Percentiles rank a stretch among this genome's conserved stretches.
These are phyloP conservation scores for Murina feae DNA, from an alignment of 2,113 vertebrate genomes.

Conservation along the genomic window DNA sequence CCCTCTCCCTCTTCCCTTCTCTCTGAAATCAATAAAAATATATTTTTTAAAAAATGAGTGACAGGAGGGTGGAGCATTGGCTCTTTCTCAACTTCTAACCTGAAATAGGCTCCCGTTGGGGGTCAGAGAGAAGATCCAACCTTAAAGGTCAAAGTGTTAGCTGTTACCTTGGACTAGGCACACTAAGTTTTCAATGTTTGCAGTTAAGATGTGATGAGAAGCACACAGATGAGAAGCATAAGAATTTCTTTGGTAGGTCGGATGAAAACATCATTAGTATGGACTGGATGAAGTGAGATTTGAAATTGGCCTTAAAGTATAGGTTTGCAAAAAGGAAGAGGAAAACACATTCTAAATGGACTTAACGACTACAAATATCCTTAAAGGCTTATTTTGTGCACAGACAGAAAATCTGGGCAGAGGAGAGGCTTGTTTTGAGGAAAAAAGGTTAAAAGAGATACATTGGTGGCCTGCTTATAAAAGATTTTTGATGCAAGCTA, in stretches of 20 bases:
- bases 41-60: background rate
- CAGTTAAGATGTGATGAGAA: background rate
- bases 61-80: background rate
- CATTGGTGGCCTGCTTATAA: background rate
- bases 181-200: background rate
- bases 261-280: background rate
- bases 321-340: background rate
- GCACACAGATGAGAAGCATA: too few species aligned
- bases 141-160: background rate
- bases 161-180: background rate
- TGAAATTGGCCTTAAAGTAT: slow-evolving; percentile 5
- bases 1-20: too few species aligned
- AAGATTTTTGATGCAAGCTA: background rate
- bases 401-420: background rate
- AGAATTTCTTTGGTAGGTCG: background rate
- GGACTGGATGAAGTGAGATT: background rate
- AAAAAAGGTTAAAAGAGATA: background rate
- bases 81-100: background rate
- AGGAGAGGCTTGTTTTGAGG: background rate
- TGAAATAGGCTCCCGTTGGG: background rate
- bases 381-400: background rate
- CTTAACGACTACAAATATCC: background rate
- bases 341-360: background rate
- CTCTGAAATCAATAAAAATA: too few species aligned
- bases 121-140: background rate